Evolutionary conservation across 2,113 vertebrate species (phyloP).

Genomic region (Nanger granti): DNA sequence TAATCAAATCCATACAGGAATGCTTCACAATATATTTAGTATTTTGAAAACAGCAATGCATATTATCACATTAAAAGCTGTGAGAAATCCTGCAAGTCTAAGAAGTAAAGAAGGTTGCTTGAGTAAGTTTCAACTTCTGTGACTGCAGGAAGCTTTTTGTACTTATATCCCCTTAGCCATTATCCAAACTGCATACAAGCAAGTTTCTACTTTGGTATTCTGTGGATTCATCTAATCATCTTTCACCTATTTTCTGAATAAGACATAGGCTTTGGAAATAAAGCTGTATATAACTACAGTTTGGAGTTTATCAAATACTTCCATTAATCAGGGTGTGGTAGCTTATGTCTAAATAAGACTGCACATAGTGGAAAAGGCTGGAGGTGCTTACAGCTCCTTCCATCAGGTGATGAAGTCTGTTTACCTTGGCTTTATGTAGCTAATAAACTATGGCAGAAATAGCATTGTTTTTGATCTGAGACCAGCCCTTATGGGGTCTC

Average conservation of each 20-base stretch:
- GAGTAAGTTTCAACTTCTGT: not conserved
- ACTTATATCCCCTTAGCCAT: not conserved
- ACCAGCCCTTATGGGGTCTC: not conserved
- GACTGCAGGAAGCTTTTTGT: not conserved
- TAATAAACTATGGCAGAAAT: not conserved
- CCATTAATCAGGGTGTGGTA: not conserved
- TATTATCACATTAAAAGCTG: not conserved
- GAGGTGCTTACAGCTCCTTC: not conserved
- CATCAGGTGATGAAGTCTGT: not conserved
- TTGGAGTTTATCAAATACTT: not conserved
- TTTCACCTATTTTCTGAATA: not conserved
- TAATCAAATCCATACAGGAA: not conserved
- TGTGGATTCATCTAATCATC: not conserved
- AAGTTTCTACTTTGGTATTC: not conserved
- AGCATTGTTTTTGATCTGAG: not conserved
- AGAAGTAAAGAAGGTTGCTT: not conserved
- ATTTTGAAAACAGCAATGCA: not conserved
- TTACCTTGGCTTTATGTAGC: not conserved
- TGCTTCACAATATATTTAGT: not conserved
- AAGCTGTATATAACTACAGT: not conserved
- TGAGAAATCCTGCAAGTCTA: not conserved
- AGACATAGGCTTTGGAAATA: not conserved
- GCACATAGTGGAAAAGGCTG: not conserved
- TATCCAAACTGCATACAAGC: not conserved
- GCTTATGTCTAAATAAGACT: not conserved